Evolutionary conservation across 1,140 invertebrate genomes (phyloP).

Genomic region (Kradibia gibbosae): DNA sequence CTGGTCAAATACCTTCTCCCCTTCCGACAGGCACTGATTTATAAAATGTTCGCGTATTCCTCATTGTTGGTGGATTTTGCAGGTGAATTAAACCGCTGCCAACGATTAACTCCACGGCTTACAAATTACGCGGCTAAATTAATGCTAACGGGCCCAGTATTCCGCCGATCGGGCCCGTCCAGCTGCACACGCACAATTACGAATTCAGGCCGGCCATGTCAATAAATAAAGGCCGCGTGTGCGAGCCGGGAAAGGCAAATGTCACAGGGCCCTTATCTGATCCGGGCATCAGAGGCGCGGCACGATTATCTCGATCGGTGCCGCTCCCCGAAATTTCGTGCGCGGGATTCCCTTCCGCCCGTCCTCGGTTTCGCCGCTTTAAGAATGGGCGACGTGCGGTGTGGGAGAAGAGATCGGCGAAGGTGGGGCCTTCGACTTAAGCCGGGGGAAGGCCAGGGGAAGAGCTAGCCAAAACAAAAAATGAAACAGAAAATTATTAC

Average conservation of each 20-base stretch:
- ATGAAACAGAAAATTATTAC: not conserved
- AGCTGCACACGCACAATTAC: not conserved
- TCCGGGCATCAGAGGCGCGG: constrained; percentile 4
- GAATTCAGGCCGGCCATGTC: not conserved
- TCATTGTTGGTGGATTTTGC: too few species aligned
- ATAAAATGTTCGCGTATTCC: too few species aligned
- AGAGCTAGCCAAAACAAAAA: too few species aligned
- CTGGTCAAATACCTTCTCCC: too few species aligned
- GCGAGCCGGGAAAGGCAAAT: constrained; percentile 21
- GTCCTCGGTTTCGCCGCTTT: not conserved
- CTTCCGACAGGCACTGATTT: too few species aligned
- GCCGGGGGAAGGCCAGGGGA: too few species aligned
- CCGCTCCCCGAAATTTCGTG: constrained; percentile 42
- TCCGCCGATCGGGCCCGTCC: not conserved
- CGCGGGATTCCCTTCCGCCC: not conserved
- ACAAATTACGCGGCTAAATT: not conserved
- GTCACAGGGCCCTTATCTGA: constrained; percentile 21
- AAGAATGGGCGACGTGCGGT: too few species aligned
- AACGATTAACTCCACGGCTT: too few species aligned
- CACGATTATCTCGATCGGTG: constrained; percentile 9
- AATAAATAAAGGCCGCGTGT: not conserved
- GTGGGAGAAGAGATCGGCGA: too few species aligned
- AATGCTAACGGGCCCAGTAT: not conserved
- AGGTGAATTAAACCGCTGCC: too few species aligned
- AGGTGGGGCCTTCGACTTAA: too few species aligned